Base-by-base conservation (phyloP, 2,888 invertebrate genomes). In the Phragmatobia fuliginosa region DNA sequence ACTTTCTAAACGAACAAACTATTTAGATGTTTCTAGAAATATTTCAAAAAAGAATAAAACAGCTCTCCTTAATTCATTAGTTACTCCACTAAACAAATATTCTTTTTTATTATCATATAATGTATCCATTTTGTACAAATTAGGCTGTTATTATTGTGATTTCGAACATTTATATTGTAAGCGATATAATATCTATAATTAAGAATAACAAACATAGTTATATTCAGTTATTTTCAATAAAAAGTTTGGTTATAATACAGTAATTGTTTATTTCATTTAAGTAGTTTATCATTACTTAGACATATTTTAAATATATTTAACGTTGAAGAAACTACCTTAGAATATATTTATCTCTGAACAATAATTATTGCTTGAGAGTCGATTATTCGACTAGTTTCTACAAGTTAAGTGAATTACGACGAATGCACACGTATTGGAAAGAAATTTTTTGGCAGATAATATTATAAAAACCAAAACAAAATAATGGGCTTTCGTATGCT, bases 61-160 rank as follows among this genome's bases (percentile, higher is more conserved):
- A 32, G 59, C 31, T 62, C 58, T 14, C 52, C 41, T 38, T 45
- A 16, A 61, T 68, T 33, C 32, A 31, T 32, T 36, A 60, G 62
- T 60, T 65, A 62, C 78, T 82, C 76, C 78, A 81, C 78, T 78
- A 81, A 63, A 63, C 49, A 63, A 61, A 60, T 65, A 65, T 56
- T 66, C 41, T 70, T 72, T 71, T 75, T 70, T 66, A 64, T 68
- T 68, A 68, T 70, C 66, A 62, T 70, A n/a, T 67, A 62, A 70
- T 74, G 73, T 68, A 73, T 56, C 62, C 52, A 63, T 67, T 77
- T 32, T 75, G 81, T 84, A 84, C 84, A 85, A 84, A 79, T 80
- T 82, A 80, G 84, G 84, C 84, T 85, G 85, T 85, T 82, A 78
- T 65, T 72, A 71, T 74, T 83, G 83, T 84, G 83, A 84, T 83